Base-by-base conservation (phyloP, 1,140 invertebrate genomes). In the Tetramorium parvispinum region DNA sequence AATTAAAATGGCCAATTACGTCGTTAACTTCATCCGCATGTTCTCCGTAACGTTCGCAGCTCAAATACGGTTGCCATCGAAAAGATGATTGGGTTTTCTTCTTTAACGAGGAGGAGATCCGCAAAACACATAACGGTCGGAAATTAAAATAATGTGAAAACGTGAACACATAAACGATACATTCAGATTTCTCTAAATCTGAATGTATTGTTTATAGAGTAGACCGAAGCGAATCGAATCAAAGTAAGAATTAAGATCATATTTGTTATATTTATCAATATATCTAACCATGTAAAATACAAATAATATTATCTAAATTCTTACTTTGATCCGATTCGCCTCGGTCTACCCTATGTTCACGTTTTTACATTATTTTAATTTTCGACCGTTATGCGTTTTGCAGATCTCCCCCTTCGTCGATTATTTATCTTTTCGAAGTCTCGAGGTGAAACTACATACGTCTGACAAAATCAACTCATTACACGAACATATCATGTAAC, bases 1-100 rank as follows among this genome's bases (percentile, higher is more conserved):
- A 37, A 83, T 83, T 83, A 75, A 83, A 75, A 75, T 27, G 40
- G 7, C 18, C 53, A 49, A 59, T 83, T 73, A 59, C 51, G 24
- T 49, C 24, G 53, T 75, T 61, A 81, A 70, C 21, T 24, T 32
- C 68, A 46, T 59, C 61, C 66, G 40, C 68, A 7, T 53, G 40
- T 73, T 73, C 79, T 32, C 18, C 13, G 77, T 32, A 59, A 71
- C 16, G 40, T 6, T 43, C 10, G 18, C 66, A 21, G 40, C 18
- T 57, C 37, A 16, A 70, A 37, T n/a, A 11, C n/a, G 37, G 21
- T 59, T 8, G 40, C 27, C 6, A 37, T 32, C 27, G 37, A 55
- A 53, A n/a, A 8, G 4, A 73, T 11, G 37, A 0, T 7, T 6
- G 21, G n/a, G 53, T 43, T 32, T 8, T 73, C 24, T 21, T 46